Evolutionary conservation across 2,797 vertebrate genomes (phyloP), one percentile per base, ranked within the genome.

Genomic region (Acanthurus tractus): DNA sequence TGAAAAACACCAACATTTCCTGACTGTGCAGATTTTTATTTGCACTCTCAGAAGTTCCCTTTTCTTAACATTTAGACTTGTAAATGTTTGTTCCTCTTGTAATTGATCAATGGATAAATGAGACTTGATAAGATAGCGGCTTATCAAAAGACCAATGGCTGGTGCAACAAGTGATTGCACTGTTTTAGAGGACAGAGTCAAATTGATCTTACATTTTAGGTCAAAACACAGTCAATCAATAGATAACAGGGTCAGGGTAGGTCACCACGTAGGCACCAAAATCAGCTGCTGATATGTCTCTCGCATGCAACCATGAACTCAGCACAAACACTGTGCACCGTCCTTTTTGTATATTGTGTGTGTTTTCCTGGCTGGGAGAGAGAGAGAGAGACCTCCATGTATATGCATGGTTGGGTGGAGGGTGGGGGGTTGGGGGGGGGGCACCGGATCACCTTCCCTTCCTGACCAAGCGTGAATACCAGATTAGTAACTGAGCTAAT

Each of bases 401-500:
- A 14, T 29, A 29, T 34, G 14, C n/a, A 44, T 48, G 46, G 25
- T 14, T n/a, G 50, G 15, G 25, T n/a, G 50, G 15, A 4, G 25
- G 25, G 3, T 3, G 25, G 25, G 25, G 25, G 3, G 25, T 3
- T 3, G 25, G 25, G 22, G 18, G 17, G 50, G 54, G 49, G 79
- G 50, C 64, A 72, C 65, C 88, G 86, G 86, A 92, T 93, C 92
- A 91, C 89, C 86, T 90, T 93, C 88, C 88, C 81, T 91, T 91
- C 87, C 80, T 87, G 82, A 91, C 85, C 74, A 79, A 83, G 83
- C 82, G 76, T 88, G 85, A 79, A 91, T 86, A 85, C 74, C 81
- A 90, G 89, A 93, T 93, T 91, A 94, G 92, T 93, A 93, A 92
- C 78, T 92, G 90, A 94, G 91, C 93, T 88, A 92, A 93, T 90